Evolutionary conservation across 2,113 vertebrate species (phyloP).

Genomic region (Platysteira castanea): DNA sequence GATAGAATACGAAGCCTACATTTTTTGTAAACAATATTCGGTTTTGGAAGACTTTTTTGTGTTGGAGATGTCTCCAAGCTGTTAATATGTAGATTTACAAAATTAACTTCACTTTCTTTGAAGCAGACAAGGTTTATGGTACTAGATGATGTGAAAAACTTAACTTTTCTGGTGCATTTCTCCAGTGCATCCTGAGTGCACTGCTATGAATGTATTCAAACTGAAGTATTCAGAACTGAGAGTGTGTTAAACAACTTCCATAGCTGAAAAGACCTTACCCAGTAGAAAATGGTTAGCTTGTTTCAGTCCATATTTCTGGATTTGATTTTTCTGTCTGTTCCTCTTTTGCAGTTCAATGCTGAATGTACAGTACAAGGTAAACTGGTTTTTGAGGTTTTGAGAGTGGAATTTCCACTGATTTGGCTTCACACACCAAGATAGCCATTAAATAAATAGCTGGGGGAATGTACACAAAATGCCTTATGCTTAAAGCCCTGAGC

Average conservation of each 20-base stretch:
- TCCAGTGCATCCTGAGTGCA: neutral
- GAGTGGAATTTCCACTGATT: neutral
- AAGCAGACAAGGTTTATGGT: neutral
- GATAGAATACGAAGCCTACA: neutral
- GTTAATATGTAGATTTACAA: neutral
- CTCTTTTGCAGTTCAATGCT: conserved; percentile 3
- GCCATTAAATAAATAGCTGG: neutral
- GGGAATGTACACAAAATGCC: conserved; percentile 13
- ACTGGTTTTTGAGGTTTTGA: neutral
- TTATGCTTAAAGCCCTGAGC: conserved; percentile 24
- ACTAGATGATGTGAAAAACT: neutral
- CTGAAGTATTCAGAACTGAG: neutral
- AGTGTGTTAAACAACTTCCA: neutral
- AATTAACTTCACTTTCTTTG: neutral
- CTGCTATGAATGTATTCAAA: neutral
- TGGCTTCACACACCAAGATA: neutral
- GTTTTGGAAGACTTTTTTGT: neutral
- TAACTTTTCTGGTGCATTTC: neutral
- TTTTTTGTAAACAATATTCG: conserved; percentile 24
- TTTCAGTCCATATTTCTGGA: neutral
- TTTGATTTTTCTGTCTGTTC: conserved; percentile 18
- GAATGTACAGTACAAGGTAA: conserved; percentile 45
- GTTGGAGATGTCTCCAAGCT: neutral
- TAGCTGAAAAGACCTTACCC: neutral
- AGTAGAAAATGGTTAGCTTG: neutral